These are phyloP conservation scores for Perizoma affinitatum DNA, from an alignment of 2,888 invertebrate species.

Conservation along the genomic window DNA sequence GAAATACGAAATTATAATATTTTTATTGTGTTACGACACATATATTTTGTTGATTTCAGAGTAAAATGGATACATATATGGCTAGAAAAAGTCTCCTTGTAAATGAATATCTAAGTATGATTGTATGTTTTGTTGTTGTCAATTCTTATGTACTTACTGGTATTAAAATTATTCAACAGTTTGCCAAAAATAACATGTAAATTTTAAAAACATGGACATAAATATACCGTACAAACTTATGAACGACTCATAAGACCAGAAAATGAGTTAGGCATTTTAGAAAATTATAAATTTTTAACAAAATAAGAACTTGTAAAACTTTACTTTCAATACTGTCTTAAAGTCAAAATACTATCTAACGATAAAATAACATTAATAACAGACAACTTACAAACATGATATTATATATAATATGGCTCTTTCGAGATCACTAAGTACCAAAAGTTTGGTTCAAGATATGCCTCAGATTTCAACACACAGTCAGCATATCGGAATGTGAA, in stretches of 20 bases:
- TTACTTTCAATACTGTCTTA: constrained; percentile 43
- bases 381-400: constrained; percentile 46
- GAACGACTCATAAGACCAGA: too few species aligned
- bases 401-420: constrained; percentile 45
- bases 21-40: background rate
- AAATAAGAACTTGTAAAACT: too few species aligned
- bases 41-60: background rate
- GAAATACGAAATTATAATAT: constrained; percentile 27
- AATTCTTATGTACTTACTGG: constrained; percentile 5
- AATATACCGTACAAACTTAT: too few species aligned
- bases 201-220: too few species aligned
- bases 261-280: too few species aligned
- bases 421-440: constrained; percentile 49
- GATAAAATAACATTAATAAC: constrained; percentile 59
- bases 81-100: background rate
- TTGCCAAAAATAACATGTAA: too few species aligned
- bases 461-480: constrained; percentile 26
- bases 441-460: constrained; percentile 31
- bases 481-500: constrained; percentile 63
- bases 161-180: too few species aligned
- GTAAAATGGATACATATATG: background rate
- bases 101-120: background rate
- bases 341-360: constrained; percentile 41
- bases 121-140: background rate
- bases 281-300: too few species aligned